Evolutionary conservation across 2,888 invertebrate genomes (phyloP).

Genomic region (Drosophila mulleri): DNA sequence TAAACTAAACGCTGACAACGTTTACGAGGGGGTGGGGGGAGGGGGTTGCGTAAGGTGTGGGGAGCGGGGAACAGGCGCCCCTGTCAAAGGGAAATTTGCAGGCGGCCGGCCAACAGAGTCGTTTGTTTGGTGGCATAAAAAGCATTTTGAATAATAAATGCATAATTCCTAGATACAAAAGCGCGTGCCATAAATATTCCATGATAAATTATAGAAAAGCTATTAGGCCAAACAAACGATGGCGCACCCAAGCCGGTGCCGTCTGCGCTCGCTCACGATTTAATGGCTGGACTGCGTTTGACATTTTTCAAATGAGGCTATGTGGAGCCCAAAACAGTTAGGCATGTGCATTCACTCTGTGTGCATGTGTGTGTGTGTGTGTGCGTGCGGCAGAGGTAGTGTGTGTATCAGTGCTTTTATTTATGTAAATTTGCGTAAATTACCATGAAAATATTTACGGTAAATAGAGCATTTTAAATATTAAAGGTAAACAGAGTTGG

Average conservation of each 20-base stretch:
- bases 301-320: slow-evolving; percentile 80
- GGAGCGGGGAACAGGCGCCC: too few species aligned
- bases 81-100: slow-evolving; percentile 4
- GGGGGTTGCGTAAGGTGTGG: too few species aligned
- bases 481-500: slow-evolving; percentile 57
- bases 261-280: slow-evolving; percentile 19
- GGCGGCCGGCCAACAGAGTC: slow-evolving; percentile 16
- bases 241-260: slow-evolving; percentile 23
- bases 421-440: slow-evolving; percentile 78
- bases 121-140: slow-evolving; percentile 54
- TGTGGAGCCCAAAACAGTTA: slow-evolving; percentile 42
- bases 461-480: slow-evolving; percentile 74
- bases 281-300: slow-evolving; percentile 68
- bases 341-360: slow-evolving; percentile 17
- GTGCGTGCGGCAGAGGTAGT: neutral
- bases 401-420: slow-evolving; percentile 51
- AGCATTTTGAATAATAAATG: slow-evolving; percentile 76
- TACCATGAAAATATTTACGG: slow-evolving; percentile 75
- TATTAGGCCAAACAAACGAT: slow-evolving; percentile 77
- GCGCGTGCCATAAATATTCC: slow-evolving; percentile 76
- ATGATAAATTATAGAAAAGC: slow-evolving; percentile 81
- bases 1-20: slow-evolving; percentile 70
- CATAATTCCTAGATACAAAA: slow-evolving; percentile 77
- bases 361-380: neutral
- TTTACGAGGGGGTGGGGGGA: slow-evolving; percentile 52